Evolutionary conservation across 2,888 invertebrate genomes (phyloP).

Genomic region (Eupithecia pulchellata): DNA sequence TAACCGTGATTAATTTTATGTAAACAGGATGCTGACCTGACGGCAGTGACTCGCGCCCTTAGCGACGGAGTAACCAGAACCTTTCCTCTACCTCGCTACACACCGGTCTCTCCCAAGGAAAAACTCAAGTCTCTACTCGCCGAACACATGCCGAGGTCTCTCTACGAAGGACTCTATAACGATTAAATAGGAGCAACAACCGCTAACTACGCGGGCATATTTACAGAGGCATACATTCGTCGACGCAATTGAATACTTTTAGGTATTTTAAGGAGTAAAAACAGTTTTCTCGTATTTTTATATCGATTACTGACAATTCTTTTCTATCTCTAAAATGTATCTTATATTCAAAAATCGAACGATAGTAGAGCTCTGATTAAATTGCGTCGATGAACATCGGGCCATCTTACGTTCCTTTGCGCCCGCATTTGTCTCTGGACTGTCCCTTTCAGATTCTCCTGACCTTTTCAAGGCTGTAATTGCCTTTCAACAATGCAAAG

Average conservation of each 20-base stretch:
- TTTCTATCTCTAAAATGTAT: neutral
- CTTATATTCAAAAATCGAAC: neutral
- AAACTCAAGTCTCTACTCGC: slow-evolving; percentile 92
- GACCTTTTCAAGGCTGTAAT: slow-evolving; percentile 20
- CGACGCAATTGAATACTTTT: neutral
- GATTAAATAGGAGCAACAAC: slow-evolving; percentile 61
- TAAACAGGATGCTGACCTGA: slow-evolving; percentile 90
- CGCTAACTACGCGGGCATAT: neutral
- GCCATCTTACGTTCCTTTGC: slow-evolving; percentile 7
- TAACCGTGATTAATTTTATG: slow-evolving; percentile 46
- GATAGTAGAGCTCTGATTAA: neutral
- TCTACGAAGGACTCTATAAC: slow-evolving; percentile 91
- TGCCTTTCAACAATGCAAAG: slow-evolving; percentile 15
- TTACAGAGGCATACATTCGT: neutral
- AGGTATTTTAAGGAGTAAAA: neutral
- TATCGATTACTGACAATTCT: neutral
- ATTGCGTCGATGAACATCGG: slow-evolving; percentile 8
- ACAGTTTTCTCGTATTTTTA: neutral
- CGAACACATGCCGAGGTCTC: slow-evolving; percentile 91
- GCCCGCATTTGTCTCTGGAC: slow-evolving; percentile 16
- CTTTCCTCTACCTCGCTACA: slow-evolving; percentile 93
- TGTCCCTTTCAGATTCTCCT: slow-evolving; percentile 11
- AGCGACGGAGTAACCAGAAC: slow-evolving; percentile 92
- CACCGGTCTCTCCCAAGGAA: slow-evolving; percentile 91
- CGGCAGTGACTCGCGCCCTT: slow-evolving; percentile 90